Evolutionary conservation across 2,113 vertebrate genomes (phyloP).

Genomic region (Willisornis vidua): DNA sequence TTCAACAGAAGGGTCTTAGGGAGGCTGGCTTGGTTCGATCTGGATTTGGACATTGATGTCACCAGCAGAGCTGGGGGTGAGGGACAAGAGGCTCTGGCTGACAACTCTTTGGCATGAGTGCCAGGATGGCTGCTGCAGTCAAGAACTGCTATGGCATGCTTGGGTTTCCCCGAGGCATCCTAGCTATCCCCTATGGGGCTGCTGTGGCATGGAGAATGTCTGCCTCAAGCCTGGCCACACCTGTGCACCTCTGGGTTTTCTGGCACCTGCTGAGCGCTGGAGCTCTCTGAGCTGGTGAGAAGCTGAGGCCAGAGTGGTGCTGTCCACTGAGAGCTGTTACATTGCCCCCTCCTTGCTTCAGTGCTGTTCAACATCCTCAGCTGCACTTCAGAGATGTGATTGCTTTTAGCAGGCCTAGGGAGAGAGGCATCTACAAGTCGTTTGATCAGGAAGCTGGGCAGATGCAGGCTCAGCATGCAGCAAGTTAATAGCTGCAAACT

Average conservation of each 20-base stretch:
- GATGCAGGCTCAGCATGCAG: neutral
- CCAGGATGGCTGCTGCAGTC: neutral
- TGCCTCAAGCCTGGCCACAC: neutral
- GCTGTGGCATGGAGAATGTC: neutral
- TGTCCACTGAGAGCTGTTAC: neutral
- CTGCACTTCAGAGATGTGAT: neutral
- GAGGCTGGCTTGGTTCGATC: neutral
- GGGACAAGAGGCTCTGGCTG: neutral
- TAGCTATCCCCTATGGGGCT: neutral
- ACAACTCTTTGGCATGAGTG: neutral
- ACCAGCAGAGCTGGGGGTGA: fast-evolving
- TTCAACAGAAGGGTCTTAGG: neutral
- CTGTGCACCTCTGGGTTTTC: neutral
- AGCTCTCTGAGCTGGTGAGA: neutral
- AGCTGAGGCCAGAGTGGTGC: neutral
- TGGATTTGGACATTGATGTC: neutral
- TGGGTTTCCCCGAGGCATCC: slow-evolving; percentile 34
- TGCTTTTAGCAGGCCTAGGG: neutral
- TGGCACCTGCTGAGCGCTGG: neutral
- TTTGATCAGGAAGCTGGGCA: neutral
- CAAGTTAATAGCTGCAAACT: neutral
- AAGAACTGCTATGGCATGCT: neutral
- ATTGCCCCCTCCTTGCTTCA: neutral
- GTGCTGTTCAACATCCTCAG: neutral
- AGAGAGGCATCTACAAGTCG: fast-evolving